Evolutionary conservation across 2,888 invertebrate species (phyloP), one percentile per base, ranked within the genome.

Genomic region (Drosophila differens): DNA sequence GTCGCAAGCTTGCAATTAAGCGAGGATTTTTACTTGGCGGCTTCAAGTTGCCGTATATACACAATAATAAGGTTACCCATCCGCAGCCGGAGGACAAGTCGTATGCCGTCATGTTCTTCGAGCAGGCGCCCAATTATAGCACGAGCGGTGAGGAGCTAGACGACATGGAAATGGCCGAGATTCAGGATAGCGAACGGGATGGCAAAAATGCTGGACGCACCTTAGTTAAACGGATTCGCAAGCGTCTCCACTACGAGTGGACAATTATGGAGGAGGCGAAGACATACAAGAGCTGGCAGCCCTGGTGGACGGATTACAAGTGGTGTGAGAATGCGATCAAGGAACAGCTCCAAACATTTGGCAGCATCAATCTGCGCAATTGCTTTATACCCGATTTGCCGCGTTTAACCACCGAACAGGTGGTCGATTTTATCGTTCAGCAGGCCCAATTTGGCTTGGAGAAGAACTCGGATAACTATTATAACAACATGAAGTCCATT

Each of bases 261-360:
- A 57, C 62, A 0, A 39, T 62, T 7, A 35, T 70, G 4, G 70
- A 79, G 33, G 60, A 82, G 19, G n/a, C 73, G 0, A 85, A 86
- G 25, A 73, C 67, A 7, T 82, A 85, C 35, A 76, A 72, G 28
- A 59, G 52, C 3, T 87, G 87, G 87, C 68, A 22, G 9, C 76
- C 68, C 16, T 87, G 88, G 88, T 87, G 87, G 90, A 70, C 74
- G 33, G 84, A 88, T 4, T 85, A 61, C 60, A 89, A 88, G 57
- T 72, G 73, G 52, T 79, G 73, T 19, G 87, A 85, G 28, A 57
- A 60, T 4, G 82, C 72, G 16, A 86, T 85, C 19, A 69, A 81
- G 12, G 51, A 79, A 47, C 60, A 84, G 3, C 44, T 85, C 10
- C 14, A 54, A 3, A 58, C 68, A 19, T 75, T 79, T 41, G 85